phyloP scores from a whole-genome alignment of 1,140 invertebrate genomes.

The Oryctes rhinoceros region DNA sequence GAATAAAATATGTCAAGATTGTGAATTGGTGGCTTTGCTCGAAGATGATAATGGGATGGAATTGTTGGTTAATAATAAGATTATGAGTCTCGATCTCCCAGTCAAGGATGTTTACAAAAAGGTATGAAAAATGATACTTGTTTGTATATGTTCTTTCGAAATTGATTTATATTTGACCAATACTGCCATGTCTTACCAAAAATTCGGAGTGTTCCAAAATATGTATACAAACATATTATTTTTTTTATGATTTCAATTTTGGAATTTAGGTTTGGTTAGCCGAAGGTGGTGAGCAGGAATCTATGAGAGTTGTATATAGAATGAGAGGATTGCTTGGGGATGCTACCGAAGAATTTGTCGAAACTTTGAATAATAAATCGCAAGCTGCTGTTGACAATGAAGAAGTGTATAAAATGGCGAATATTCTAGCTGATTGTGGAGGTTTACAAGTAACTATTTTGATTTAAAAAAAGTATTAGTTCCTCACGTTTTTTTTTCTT shows the following conservation, averaged over 20 bases:
- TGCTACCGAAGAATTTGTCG: conserved; percentile 98
- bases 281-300: conserved; percentile 85
- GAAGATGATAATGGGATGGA: conserved; percentile 99
- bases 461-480: neutral
- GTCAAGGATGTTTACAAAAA: conserved; percentile 94
- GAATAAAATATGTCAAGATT: conserved; percentile 98
- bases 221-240: no score
- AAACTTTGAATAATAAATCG: conserved; percentile 88
- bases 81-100: conserved; percentile 94
- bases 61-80: conserved; percentile 97
- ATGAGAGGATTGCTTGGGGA: conserved; percentile 97
- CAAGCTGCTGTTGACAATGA: conserved; percentile 94
- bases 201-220: no score
- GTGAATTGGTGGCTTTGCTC: conserved; percentile 93
- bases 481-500: conserved; percentile 41
- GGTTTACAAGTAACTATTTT: conserved; percentile 75
- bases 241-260: neutral
- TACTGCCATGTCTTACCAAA: no score
- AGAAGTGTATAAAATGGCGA: conserved; percentile 85
- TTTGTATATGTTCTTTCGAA: neutral
- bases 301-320: conserved; percentile 98
- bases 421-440: conserved; percentile 80
- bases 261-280: conserved; percentile 75
- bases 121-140: conserved; percentile 54
- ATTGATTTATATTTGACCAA: no score